Evolutionary conservation across 2,113 vertebrate genomes (phyloP), one percentile per base, ranked within the genome.

Genomic region (Gymnogyps californianus): DNA sequence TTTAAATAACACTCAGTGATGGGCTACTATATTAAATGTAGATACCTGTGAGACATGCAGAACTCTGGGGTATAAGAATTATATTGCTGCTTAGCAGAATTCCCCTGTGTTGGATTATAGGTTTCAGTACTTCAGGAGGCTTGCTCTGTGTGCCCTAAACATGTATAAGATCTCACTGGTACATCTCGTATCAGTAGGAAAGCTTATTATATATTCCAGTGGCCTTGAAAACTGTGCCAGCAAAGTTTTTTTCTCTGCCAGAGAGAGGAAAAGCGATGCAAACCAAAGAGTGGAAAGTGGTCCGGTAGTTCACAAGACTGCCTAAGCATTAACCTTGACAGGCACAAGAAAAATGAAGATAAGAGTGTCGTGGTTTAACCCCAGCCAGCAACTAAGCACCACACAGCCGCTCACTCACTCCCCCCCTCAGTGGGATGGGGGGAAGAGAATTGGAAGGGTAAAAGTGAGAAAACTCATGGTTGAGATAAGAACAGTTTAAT

Each of bases 1-100:
- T 96, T 93, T 96, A 93, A 94, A 91, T 88, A 92, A 61, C 34
- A 54, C 52, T 84, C n/a, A 46, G 38, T 61, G 58, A 40, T 89
- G 32, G 59, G 11, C 36, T 87, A 25, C 38, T 77, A 7, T 81
- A 54, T 72, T 83, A 92, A 88, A 86, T 66, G 46, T 80, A 72
- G 51, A 65, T 81, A 80, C 9, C 29, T 62, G 49, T 61, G 67
- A 66, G 31, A 74, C 75, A 54, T 74, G 38, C 59, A 89, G 55
- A 86, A 57, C 36, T 66, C 54, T 86, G 31, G 38, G 21, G 7
- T 86, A 7, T 65, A 38, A 38, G 36, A 90, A 71, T 51, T 65
- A 67, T 18, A 28, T 17, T 88, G 6, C 40, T 80, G 16, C 38
- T 69, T 90, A 67, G 34, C 32, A 92, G 52, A 88, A 52, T 67